Percentiles rank a stretch among this genome's conserved stretches.
Evolutionary conservation across 2,888 invertebrate genomes (phyloP).

Genomic region (Mythimna pallens): DNA sequence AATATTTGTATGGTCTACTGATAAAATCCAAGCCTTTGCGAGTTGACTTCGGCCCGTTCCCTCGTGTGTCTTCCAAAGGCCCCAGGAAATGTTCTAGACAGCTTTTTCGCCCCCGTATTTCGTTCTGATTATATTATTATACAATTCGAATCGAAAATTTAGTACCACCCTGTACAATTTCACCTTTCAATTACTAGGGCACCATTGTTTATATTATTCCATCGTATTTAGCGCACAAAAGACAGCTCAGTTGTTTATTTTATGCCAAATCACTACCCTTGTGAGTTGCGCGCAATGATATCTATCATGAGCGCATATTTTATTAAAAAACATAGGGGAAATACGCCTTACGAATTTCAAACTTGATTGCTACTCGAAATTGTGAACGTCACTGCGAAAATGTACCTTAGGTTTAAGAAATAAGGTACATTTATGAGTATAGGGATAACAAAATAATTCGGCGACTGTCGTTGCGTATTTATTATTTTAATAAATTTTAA

Average conservation of each 20-base stretch:
- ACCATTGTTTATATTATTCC: conserved; percentile 88
- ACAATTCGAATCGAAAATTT: background rate
- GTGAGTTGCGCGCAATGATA: conserved; percentile 81
- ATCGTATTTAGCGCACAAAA: conserved; percentile 85
- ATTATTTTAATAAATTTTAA: conserved; percentile 76
- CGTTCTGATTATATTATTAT: background rate
- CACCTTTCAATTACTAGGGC: conserved; percentile 78
- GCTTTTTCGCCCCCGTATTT: background rate
- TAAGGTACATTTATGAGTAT: conserved; percentile 10
- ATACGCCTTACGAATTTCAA: conserved; percentile 63
- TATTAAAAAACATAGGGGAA: conserved; percentile 86
- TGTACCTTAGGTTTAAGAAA: conserved; percentile 3
- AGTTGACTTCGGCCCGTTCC: background rate
- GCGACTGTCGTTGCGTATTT: conserved; percentile 48
- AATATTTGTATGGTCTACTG: background rate
- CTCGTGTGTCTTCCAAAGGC: background rate
- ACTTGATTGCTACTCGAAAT: conserved; percentile 41
- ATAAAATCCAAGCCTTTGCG: too few species aligned
- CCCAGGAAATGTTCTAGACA: background rate
- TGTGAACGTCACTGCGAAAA: conserved; percentile 6
- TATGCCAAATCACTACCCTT: conserved; percentile 88
- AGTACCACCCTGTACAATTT: conserved; percentile 77
- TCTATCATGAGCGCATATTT: conserved; percentile 85
- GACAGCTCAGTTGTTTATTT: conserved; percentile 86
- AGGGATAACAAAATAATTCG: conserved; percentile 20